These are phyloP conservation scores for Malacoraja senta DNA, from an alignment of 2,797 vertebrate species.

Conservation along the genomic window DNA sequence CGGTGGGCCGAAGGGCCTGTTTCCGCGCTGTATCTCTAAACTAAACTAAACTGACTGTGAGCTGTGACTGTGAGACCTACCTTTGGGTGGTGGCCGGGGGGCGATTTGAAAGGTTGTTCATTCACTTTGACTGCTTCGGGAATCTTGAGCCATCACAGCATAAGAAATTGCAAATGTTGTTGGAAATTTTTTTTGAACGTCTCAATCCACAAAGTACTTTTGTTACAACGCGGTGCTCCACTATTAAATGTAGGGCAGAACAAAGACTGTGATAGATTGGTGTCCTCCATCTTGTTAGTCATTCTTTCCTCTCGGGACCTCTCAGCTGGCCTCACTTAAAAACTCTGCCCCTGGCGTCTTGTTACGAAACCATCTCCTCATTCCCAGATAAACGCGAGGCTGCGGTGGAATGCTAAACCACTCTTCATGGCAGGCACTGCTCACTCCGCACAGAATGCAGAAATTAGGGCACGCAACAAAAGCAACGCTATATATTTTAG, in stretches of 20 bases:
- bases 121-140: background rate
- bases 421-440: conserved; percentile 58
- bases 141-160: background rate
- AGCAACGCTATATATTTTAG: conserved; percentile 42
- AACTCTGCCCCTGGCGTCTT: conserved; percentile 57
- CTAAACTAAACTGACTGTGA: too few relatives aligned
- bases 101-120: background rate
- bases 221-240: background rate
- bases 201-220: background rate
- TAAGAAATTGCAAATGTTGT: background rate
- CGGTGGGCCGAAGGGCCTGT: too few relatives aligned
- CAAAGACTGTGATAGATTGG: conserved; percentile 53
- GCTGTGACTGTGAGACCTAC: too few relatives aligned
- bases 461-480: conserved; percentile 52
- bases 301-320: conserved; percentile 54
- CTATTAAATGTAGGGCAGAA: conserved; percentile 31
- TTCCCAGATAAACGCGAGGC: conserved; percentile 56
- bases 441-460: conserved; percentile 56
- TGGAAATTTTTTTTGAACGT: background rate
- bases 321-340: conserved; percentile 52
- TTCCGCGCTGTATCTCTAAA: too few relatives aligned
- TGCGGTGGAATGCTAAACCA: conserved; percentile 59
- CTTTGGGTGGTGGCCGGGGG: background rate
- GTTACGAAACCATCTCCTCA: conserved; percentile 54
- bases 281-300: conserved; percentile 51